These are phyloP conservation scores for Halcyon malimbica DNA, from an alignment of 2,113 vertebrate species.

Conservation along the genomic window DNA sequence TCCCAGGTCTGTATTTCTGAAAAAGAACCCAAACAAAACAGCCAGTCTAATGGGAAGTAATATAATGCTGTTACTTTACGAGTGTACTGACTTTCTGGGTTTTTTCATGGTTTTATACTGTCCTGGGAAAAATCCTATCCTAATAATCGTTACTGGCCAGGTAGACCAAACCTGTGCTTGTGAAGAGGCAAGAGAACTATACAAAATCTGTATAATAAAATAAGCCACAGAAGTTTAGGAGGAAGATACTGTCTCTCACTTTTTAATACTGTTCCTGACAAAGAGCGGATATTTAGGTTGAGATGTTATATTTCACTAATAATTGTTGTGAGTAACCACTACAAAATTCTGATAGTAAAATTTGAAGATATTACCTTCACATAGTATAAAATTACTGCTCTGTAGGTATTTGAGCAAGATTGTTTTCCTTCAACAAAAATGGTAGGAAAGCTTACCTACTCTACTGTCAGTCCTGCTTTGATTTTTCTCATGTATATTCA, in stretches of 20 bases:
- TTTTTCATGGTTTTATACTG: not conserved
- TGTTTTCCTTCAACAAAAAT: not conserved
- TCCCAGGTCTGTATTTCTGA: not conserved
- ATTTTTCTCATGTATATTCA: not conserved
- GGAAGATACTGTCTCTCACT: not conserved
- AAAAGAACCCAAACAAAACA: too few species aligned
- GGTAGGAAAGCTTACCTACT: not conserved
- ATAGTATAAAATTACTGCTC: not conserved
- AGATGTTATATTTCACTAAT: not conserved
- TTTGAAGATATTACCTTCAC: not conserved
- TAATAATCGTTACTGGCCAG: not conserved
- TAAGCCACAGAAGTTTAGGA: not conserved
- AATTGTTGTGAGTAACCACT: not conserved
- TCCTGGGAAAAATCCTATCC: not conserved
- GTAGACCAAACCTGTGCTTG: not conserved
- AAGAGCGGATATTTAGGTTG: not conserved
- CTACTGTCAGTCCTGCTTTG: not conserved
- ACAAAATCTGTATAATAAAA: not conserved
- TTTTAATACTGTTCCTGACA: not conserved
- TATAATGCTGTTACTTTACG: not conserved
- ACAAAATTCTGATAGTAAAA: not conserved
- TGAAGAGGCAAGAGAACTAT: not conserved
- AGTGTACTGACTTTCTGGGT: not conserved
- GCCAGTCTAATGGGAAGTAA: not conserved
- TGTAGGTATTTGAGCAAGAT: not conserved